Percentiles rank a stretch among this genome's conserved stretches.
Conservation (phyloP, 2,113 vertebrate species). For the Gnathonemus echidnorhynchus region DNA sequence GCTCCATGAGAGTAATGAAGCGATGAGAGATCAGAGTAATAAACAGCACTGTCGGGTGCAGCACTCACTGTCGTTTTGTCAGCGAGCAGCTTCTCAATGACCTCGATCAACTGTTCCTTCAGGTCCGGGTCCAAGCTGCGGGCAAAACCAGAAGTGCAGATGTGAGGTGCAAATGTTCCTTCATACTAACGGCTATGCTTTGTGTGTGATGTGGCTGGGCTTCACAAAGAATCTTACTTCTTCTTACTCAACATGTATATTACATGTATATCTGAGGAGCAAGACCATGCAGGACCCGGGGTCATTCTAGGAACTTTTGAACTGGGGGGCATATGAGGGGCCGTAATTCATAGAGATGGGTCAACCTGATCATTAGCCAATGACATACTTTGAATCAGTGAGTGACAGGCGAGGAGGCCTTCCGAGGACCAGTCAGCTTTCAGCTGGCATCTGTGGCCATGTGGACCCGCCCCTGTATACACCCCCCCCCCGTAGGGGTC, state of each 20-base stretch:
- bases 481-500: not conserved
- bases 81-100: conserved; percentile 92
- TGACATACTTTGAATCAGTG: not conserved
- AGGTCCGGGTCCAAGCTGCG: conserved; percentile 89
- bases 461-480: not conserved
- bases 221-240: not conserved
- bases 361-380: not conserved
- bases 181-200: not conserved
- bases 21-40: not conserved
- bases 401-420: not conserved
- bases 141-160: not conserved
- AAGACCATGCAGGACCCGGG: not conserved
- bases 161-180: not conserved
- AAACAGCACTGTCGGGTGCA: not conserved
- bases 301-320: not conserved
- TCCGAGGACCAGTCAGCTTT: not conserved
- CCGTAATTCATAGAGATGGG: not conserved
- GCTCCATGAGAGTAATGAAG: not conserved
- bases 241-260: not conserved
- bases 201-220: not conserved
- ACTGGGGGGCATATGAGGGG: not conserved
- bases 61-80: conserved; percentile 91
- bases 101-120: conserved; percentile 96
- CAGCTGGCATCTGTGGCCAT: not conserved
- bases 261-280: not conserved